A percentile compares a stretch with the other conserved stretches of the same genome.
phyloP scores from a whole-genome alignment of 2,888 invertebrate genomes.

The Mesorhabditis spiculigera region DNA sequence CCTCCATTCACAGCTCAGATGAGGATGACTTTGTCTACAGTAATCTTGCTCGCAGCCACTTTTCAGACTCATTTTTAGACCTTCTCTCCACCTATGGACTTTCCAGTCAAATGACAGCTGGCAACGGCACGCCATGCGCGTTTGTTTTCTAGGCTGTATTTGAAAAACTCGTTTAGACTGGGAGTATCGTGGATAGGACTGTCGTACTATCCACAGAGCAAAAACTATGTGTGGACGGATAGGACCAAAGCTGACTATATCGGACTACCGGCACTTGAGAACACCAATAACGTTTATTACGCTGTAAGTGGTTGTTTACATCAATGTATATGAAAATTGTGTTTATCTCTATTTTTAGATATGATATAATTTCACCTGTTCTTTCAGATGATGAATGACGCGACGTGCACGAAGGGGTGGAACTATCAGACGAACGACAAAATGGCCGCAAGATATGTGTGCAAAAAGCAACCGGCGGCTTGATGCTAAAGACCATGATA shows the following conservation, averaged over 20 bases:
- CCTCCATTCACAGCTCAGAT: background rate
- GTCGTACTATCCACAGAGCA: background rate
- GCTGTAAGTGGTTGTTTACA: background rate
- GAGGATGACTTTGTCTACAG: slow-evolving; percentile 1
- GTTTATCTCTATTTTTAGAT: too few relatives aligned
- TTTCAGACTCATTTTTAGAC: too few relatives aligned
- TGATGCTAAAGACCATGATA: background rate
- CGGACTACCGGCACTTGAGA: slow-evolving; percentile 4
- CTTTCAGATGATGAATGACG: slow-evolving; percentile 6
- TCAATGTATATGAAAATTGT: too few relatives aligned
- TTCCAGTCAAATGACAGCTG: background rate
- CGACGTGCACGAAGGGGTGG: background rate
- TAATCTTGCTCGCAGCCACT: background rate
- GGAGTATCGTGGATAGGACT: background rate
- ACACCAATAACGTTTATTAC: background rate
- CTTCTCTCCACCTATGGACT: background rate
- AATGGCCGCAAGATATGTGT: background rate
- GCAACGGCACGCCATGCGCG: background rate
- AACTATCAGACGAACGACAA: background rate
- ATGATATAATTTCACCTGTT: background rate
- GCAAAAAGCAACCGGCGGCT: background rate
- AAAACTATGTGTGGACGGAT: background rate
- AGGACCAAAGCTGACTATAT: background rate
- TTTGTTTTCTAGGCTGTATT: background rate
- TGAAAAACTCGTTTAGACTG: background rate